These are phyloP conservation scores for Drosophila jambulina DNA, from an alignment of 1,140 invertebrate genomes.

Conservation along the genomic window DNA sequence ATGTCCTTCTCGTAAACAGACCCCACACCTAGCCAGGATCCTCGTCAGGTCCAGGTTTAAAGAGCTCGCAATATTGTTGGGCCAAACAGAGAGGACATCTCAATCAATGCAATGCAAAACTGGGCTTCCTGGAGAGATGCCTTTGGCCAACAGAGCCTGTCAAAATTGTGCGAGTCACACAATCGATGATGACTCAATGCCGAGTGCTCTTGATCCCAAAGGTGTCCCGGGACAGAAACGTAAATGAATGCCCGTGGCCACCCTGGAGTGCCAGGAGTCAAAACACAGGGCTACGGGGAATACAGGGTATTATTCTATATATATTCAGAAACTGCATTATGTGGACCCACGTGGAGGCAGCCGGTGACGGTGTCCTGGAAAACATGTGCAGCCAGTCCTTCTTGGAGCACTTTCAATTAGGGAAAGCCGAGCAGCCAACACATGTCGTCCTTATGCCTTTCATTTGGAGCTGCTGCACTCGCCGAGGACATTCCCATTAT, in stretches of 20 bases:
- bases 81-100: slow-evolving; percentile 44
- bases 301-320: slow-evolving; percentile 3
- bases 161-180: slow-evolving; percentile 58
- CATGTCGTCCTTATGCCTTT: slow-evolving; percentile 59
- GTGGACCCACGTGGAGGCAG: slow-evolving; percentile 47
- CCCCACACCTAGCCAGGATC: slow-evolving; percentile 29
- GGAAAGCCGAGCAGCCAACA: slow-evolving; percentile 35
- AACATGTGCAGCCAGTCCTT: slow-evolving; percentile 61
- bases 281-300: slow-evolving; percentile 33
- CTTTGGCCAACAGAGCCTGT: slow-evolving; percentile 46
- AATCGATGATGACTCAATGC: slow-evolving; percentile 70
- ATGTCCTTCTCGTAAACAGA: slow-evolving; percentile 16
- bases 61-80: slow-evolving; percentile 10
- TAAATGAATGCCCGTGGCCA: slow-evolving; percentile 25
- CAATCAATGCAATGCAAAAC: slow-evolving; percentile 70
- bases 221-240: neutral
- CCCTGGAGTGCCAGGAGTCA: slow-evolving; percentile 63
- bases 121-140: slow-evolving; percentile 51
- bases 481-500: neutral
- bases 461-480: slow-evolving; percentile 14
- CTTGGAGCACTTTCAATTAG: slow-evolving; percentile 23
- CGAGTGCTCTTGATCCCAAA: slow-evolving; percentile 3
- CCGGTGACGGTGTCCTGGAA: slow-evolving; percentile 19
- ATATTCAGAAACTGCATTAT: slow-evolving; percentile 8
- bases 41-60: slow-evolving; percentile 15